A percentile compares a stretch with the other conserved stretches of the same genome.
Conservation (phyloP, 2,888 invertebrate species). For the Synergus japonicus region DNA sequence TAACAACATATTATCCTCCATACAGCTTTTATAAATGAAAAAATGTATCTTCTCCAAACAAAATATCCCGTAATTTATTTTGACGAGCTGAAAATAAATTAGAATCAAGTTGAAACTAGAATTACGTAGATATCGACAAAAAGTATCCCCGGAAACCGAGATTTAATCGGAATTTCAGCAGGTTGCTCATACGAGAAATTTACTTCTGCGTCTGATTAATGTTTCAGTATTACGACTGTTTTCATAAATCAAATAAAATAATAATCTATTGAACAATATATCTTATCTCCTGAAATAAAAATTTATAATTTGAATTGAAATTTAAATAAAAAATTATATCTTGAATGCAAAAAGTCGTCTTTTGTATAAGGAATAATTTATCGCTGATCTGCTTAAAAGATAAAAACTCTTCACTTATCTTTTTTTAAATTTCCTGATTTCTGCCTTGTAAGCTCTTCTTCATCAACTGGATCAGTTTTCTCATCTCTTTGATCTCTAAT, state of each 20-base stretch:
- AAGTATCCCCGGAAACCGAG: background rate
- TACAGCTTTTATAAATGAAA: too few relatives aligned
- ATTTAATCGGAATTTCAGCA: constrained; percentile 24
- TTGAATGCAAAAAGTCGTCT: too few relatives aligned
- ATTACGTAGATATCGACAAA: constrained; percentile 10
- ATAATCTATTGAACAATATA: background rate
- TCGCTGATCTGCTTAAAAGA: background rate
- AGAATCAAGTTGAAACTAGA: constrained; percentile 14
- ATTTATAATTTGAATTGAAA: too few relatives aligned
- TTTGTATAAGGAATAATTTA: background rate
- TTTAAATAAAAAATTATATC: constrained; percentile 2
- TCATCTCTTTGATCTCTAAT: background rate
- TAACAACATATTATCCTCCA: too few relatives aligned
- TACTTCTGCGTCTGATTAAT: constrained; percentile 1
- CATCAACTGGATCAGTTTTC: background rate
- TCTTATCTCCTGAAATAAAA: background rate
- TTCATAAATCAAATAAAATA: constrained; percentile 19
- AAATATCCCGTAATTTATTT: too few relatives aligned
- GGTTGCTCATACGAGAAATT: constrained; percentile 5
- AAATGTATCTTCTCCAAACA: too few relatives aligned
- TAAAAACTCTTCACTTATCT: background rate
- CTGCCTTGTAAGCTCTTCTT: background rate
- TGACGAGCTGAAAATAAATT: too few relatives aligned
- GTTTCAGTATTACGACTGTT: background rate
- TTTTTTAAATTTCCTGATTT: background rate